Evolutionary conservation across 2,797 vertebrate species (phyloP).

Genomic region (Acipenser oxyrinchus): DNA sequence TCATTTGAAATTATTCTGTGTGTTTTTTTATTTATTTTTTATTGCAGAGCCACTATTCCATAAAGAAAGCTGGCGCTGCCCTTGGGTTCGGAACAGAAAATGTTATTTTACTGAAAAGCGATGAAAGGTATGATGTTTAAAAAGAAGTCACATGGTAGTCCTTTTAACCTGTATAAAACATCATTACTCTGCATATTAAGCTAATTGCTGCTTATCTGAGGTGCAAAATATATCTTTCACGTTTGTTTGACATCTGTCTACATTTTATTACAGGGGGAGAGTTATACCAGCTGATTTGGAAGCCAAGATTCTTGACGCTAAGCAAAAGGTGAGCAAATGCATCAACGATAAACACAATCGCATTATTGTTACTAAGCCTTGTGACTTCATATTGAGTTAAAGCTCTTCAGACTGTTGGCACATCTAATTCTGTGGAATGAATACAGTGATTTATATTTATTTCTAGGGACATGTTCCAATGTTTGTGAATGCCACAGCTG

Average conservation of each 20-base stretch:
- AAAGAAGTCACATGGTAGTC: too few relatives aligned
- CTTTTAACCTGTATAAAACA: too few relatives aligned
- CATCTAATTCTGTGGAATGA: too few relatives aligned
- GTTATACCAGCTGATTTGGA: conserved; percentile 95
- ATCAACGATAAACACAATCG: too few relatives aligned
- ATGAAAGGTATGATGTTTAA: conserved; percentile 71
- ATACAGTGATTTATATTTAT: not conserved
- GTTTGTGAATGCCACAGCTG: conserved; percentile 92
- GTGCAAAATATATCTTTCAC: conserved; percentile 19
- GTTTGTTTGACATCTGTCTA: conserved; percentile 8
- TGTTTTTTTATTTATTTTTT: conserved; percentile 18
- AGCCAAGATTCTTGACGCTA: conserved; percentile 86
- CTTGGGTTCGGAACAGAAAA: conserved; percentile 95
- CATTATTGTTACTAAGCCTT: too few relatives aligned
- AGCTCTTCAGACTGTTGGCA: too few relatives aligned
- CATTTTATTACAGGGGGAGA: conserved; percentile 71
- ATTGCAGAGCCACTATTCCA: conserved; percentile 93
- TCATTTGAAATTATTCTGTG: not conserved
- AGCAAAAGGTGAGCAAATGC: conserved; percentile 73
- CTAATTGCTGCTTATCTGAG: too few relatives aligned
- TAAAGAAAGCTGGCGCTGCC: conserved; percentile 92
- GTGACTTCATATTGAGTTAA: too few relatives aligned
- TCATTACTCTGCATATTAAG: too few relatives aligned
- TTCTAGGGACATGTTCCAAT: conserved; percentile 79
- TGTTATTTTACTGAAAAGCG: conserved; percentile 84